Percentiles rank a stretch among this genome's conserved stretches.
These are phyloP conservation scores for Scolopax mira DNA, from an alignment of 2,113 vertebrate species.

Conservation along the genomic window DNA sequence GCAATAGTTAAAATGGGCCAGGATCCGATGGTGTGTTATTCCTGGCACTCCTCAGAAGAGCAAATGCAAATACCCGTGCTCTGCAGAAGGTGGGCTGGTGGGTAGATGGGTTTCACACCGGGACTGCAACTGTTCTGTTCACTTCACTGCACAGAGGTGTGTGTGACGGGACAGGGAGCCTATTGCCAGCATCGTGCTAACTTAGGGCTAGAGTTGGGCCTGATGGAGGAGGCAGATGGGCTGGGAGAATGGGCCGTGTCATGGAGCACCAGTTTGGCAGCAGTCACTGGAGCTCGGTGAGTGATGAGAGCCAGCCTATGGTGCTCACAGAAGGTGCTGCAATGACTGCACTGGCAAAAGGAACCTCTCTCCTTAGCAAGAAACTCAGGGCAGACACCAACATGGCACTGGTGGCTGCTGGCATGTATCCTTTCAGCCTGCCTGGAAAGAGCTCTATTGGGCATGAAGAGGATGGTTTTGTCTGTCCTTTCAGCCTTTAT, in stretches of 20 bases:
- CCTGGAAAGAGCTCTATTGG: neutral
- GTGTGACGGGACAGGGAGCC: neutral
- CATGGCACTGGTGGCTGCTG: neutral
- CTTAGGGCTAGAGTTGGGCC: neutral
- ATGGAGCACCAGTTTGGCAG: neutral
- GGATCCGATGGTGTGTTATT: neutral
- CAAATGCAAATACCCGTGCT: neutral
- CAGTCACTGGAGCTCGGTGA: neutral
- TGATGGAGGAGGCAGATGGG: neutral
- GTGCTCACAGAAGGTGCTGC: neutral
- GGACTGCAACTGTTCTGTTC: neutral
- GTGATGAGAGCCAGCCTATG: neutral
- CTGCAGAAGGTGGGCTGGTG: neutral
- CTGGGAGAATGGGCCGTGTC: neutral
- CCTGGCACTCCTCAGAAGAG: neutral
- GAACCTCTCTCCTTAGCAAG: neutral
- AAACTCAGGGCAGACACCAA: neutral
- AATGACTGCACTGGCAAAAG: neutral
- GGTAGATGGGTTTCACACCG: rapidly evolving
- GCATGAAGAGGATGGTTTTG: neutral
- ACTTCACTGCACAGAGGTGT: neutral
- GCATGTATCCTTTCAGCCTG: neutral
- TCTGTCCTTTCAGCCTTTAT: neutral
- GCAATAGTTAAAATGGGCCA: neutral
- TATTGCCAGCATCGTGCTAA: rapidly evolving